Conservation (phyloP, 2,113 vertebrate genomes). For the Oreotrochilus melanogaster region DNA sequence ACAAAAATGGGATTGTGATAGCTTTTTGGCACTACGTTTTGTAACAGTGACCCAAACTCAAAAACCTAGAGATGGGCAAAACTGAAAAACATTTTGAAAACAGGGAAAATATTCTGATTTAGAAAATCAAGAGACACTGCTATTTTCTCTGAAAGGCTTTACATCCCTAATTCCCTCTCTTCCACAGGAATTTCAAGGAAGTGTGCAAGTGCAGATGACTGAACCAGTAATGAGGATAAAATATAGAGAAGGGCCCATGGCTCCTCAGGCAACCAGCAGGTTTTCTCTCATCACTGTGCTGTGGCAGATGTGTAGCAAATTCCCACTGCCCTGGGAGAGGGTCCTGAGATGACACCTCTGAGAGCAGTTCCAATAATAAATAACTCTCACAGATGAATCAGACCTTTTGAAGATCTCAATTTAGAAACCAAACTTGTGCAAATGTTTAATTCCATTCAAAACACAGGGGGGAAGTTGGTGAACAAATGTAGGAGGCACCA, state of each 20-base stretch:
- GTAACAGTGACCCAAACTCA: too few species aligned
- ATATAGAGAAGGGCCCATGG: neutral
- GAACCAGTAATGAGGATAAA: neutral
- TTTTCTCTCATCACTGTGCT: neutral
- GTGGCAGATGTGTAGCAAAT: rapidly evolving
- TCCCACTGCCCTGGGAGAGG: neutral
- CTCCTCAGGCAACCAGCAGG: neutral
- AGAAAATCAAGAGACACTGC: neutral
- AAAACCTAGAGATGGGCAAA: neutral
- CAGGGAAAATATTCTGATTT: neutral
- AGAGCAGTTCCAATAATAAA: neutral
- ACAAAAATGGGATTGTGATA: neutral
- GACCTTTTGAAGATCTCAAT: neutral
- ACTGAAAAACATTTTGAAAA: neutral
- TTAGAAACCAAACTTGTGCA: neutral
- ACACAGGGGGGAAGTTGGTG: neutral
- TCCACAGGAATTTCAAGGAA: neutral
- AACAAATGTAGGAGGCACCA: neutral
- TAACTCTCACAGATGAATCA: neutral
- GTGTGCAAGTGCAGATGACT: neutral
- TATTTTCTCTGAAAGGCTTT: neutral
- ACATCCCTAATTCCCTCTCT: neutral
- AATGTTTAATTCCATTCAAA: neutral
- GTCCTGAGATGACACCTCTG: rapidly evolving
- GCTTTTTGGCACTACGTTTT: neutral